Base-by-base conservation (phyloP, 2,113 vertebrate species). In the Poeciliopsis occidentalis region DNA sequence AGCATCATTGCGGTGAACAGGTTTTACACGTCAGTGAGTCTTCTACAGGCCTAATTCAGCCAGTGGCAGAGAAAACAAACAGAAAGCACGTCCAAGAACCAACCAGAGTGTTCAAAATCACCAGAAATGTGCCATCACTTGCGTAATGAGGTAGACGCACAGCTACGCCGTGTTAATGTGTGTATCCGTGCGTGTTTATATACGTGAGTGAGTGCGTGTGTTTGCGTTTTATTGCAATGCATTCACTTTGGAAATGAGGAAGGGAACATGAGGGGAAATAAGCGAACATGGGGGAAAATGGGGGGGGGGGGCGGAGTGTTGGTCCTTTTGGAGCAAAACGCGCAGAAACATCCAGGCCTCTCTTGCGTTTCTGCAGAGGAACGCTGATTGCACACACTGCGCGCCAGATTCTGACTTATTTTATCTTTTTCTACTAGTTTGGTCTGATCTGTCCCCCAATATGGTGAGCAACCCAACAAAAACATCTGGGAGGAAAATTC, bases 81-180 rank as follows among this genome's bases (percentile, higher is more conserved):
- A n/a, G 37, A 44, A 78, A 73, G 67, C n/a, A 57, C 60, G 47
- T 61, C 17, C 44, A 64, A 77, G 82, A 79, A 80, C 67, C 79
- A 84, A 64, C 12, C 13, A 60, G 64, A 80, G 66, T 66, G 24
- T 73, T 71, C 61, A 4, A 88, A 78, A 87, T 91, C 76, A 92
- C 82, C 87, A 86, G 76, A 89, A 89, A 92, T 75, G 80, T 91
- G 94, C 89, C 86, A 91, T 91, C 89, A 91, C 88, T 93, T 92
- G 81, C 89, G 92, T 92, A 91, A 95, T 97, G 96, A 96, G 96
- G 96, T 97, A 97, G 96, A 95, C 96, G 95, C 95, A 95, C 93
- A 95, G 93, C 92, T 54, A 83, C 86, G 87, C 78, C 85, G 87
- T 85, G 88, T 92, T 24, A 57, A 13, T 80, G 87, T 65, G 74